Evolutionary conservation across 1,140 invertebrate species (phyloP), one percentile per base, ranked within the genome.

Genomic region (Drosophila trapezifrons): DNA sequence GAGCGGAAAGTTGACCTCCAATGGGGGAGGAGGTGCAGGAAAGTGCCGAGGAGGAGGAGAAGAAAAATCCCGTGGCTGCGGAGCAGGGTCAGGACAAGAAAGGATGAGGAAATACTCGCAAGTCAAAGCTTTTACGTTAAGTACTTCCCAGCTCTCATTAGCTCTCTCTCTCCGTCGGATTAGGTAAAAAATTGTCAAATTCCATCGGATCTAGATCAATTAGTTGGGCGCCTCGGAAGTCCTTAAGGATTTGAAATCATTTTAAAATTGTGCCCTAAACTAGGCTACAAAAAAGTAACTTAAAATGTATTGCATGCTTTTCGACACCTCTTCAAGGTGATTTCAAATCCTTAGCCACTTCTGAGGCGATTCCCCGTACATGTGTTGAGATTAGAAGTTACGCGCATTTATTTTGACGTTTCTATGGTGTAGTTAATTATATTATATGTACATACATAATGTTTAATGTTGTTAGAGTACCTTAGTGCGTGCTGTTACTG

Each of bases 61-160:
- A n/a, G n/a, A n/a, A n/a, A n/a, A n/a, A n/a, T n/a, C n/a, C n/a
- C n/a, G n/a, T n/a, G n/a, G n/a, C n/a, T n/a, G n/a, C n/a, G n/a
- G n/a, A 42, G 37, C 35, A 17, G 5, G 4, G 15, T 47, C 22
- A 66, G 43, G 64, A 37, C 17, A 7, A 5, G 13, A 15, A 47
- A 18, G 37, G 32, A 64, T 87, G 76, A 80, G 63, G 56, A 87
- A 87, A 87, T 87, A 87, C 84, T 87, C 84, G 80, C 80, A 80
- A 89, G 73, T 77, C 76, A 84, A 86, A 67, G 84, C 72, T 83
- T 86, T 77, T 83, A 83, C 51, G 35, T 60, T 87, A 87, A 82
- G 71, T 79, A 56, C 38, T 62, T 62, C 49, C 51, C 58, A 32
- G 45, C 42, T 69, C 56, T 70, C 56, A 59, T 52, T 76, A 47